Base-by-base conservation (phyloP, 2,113 vertebrate genomes). In the Rhinoderma darwinii region DNA sequence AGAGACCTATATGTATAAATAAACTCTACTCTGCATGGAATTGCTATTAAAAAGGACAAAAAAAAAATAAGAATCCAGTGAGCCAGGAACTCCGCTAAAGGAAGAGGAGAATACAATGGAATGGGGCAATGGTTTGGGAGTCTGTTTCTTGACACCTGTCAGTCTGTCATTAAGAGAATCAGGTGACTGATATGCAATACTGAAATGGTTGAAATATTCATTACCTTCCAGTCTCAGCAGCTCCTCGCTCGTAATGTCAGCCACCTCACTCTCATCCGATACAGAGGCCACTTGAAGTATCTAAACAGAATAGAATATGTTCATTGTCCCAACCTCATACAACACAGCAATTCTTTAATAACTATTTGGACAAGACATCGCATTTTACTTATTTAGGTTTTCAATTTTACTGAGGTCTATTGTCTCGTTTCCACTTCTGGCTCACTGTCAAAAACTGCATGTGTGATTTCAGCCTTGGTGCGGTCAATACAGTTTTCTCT, bases 261-360 rank as follows among this genome's bases (percentile, higher is more conserved):
- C 90, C 82, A 92, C 94, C 89, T 96, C 93, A 80, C 44, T 56
- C 35, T 73, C 85, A 39, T 95, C 95, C n/a, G 97, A 96, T 10
- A 98, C 93, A 5, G 96, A 96, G 25, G 97, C 96, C 4, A 99
- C 97, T 84, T 99, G 97, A 88, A 99, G 91, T 25, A 97, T 93
- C 98, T 99, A 90, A 72, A 37, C 35, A 54, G 6, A 30, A 47
- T 41, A 82, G 27, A 70, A 47, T 12, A 44, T 47, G 1, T n/a
- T 27, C 5, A 61, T 61, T 61, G 15, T 70, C 35, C 11, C 32
- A 18, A 25, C 1, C 35, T 6, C 20, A 37, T 3, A 44, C 2
- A n/a, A 41, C 41, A n/a, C 8, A n/a, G 9, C 1, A 25, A 12
- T 41, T 41, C 9, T 73, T 22, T 3, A 41, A 35, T 5, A n/a